These are phyloP conservation scores for Eledona agricola DNA, from an alignment of 2,888 invertebrate species.

Conservation along the genomic window DNA sequence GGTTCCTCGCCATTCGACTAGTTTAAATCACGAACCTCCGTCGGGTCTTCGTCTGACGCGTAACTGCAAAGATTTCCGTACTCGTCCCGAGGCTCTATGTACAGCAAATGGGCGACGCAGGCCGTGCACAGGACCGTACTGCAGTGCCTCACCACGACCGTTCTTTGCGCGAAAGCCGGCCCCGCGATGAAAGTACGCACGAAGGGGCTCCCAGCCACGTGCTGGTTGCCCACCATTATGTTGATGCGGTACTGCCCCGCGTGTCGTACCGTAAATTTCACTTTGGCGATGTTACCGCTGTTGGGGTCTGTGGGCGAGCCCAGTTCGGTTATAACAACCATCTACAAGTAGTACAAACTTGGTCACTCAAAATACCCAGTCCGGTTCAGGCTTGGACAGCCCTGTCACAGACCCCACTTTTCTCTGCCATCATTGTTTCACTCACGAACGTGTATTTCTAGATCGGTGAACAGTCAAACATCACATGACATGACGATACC, in stretches of 20 bases:
- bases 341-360: too few species aligned
- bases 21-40: slow-evolving; percentile 61
- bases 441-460: too few species aligned
- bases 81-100: slow-evolving; percentile 90
- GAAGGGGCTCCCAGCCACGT: slow-evolving; percentile 88
- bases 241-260: slow-evolving; percentile 90
- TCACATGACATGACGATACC: too few species aligned
- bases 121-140: slow-evolving; percentile 87
- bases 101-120: slow-evolving; percentile 77
- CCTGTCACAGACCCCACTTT: too few species aligned
- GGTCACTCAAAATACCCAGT: too few species aligned
- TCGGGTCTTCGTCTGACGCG: slow-evolving; percentile 68
- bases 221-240: slow-evolving; percentile 82
- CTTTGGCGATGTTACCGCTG: slow-evolving; percentile 85
- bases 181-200: slow-evolving; percentile 84
- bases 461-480: too few species aligned
- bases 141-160: slow-evolving; percentile 82
- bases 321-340: slow-evolving; percentile 85
- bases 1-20: slow-evolving; percentile 2
- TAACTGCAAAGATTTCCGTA: slow-evolving; percentile 86
- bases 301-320: slow-evolving; percentile 88
- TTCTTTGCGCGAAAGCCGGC: slow-evolving; percentile 82
- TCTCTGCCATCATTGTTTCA: too few species aligned
- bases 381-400: too few species aligned
- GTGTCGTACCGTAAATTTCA: slow-evolving; percentile 91